Percentiles rank a stretch among this genome's conserved stretches.
These are phyloP conservation scores for Chymomyza fuscimana DNA, from an alignment of 2,888 invertebrate species.

Conservation along the genomic window DNA sequence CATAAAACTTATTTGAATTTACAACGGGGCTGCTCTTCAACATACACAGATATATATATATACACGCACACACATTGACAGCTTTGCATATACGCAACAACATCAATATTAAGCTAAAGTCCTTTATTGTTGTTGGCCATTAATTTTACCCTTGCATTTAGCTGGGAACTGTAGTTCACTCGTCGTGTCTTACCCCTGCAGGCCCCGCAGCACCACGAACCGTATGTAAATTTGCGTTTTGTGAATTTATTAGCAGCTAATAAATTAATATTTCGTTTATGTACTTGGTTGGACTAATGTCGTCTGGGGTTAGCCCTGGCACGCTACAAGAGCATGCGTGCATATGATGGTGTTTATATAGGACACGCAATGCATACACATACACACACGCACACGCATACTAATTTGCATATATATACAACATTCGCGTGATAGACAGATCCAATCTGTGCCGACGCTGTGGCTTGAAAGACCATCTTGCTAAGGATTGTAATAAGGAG, in stretches of 20 bases:
- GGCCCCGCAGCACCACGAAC: background rate
- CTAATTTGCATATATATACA: background rate
- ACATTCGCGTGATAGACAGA: conserved; percentile 9
- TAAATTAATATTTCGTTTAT: conserved; percentile 58
- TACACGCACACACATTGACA: background rate
- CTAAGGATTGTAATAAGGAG: background rate
- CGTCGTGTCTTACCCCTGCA: background rate
- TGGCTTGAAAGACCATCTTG: background rate
- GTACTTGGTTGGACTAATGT: background rate
- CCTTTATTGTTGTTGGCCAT: background rate
- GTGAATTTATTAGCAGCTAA: conserved; percentile 69
- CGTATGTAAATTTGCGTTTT: conserved; percentile 62
- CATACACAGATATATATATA: too few relatives aligned
- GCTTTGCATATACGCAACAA: too few relatives aligned
- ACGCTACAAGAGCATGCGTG: background rate
- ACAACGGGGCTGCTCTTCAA: too few relatives aligned
- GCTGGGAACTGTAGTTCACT: background rate
- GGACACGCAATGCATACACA: background rate
- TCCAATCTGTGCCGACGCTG: conserved; percentile 12
- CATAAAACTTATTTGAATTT: background rate
- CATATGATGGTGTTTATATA: background rate
- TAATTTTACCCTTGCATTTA: background rate
- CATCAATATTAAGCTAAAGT: background rate
- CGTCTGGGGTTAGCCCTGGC: background rate
- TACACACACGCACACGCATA: background rate